Evolutionary conservation across 1,140 invertebrate genomes (phyloP).

Genomic region (Aphelinus atriplicis): DNA sequence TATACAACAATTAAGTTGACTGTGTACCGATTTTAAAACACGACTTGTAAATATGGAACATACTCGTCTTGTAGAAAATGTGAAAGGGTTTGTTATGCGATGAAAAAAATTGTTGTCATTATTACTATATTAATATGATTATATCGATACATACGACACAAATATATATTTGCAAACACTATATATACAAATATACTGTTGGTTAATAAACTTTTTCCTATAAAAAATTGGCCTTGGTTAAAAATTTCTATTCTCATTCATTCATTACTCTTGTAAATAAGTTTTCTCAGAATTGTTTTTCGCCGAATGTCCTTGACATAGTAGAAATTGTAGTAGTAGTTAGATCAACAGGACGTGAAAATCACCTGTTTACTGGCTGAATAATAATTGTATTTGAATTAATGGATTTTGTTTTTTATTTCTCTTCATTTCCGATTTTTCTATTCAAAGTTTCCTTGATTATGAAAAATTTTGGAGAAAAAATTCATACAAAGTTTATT

Average conservation of each 20-base stretch:
- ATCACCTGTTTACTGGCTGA: slow-evolving; percentile 42
- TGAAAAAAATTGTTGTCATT: slow-evolving; percentile 56
- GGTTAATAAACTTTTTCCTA: slow-evolving; percentile 64
- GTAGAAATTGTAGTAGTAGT: too few relatives aligned
- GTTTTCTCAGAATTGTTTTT: too few relatives aligned
- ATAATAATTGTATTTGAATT: slow-evolving; percentile 9
- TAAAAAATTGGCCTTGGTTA: slow-evolving; percentile 59
- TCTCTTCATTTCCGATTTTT: too few relatives aligned
- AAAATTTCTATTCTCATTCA: slow-evolving; percentile 40
- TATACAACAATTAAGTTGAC: slow-evolving; percentile 55
- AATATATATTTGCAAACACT: slow-evolving; percentile 38
- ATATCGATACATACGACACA: slow-evolving; percentile 15
- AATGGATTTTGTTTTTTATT: too few relatives aligned
- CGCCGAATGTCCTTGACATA: too few relatives aligned
- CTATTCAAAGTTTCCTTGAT: too few relatives aligned
- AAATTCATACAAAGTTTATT: neutral
- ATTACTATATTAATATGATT: slow-evolving; percentile 29
- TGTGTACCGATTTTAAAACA: slow-evolving; percentile 48
- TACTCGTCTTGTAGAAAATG: slow-evolving; percentile 53
- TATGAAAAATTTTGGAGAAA: too few relatives aligned
- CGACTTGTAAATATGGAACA: slow-evolving; percentile 52
- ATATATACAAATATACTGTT: slow-evolving; percentile 54
- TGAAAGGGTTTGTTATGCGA: slow-evolving; percentile 63
- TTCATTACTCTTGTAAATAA: slow-evolving; percentile 11
- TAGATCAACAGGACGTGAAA: slow-evolving; percentile 23